Evolutionary conservation across 2,797 vertebrate species (phyloP).

Genomic region (Phalloptychus januarius): DNA sequence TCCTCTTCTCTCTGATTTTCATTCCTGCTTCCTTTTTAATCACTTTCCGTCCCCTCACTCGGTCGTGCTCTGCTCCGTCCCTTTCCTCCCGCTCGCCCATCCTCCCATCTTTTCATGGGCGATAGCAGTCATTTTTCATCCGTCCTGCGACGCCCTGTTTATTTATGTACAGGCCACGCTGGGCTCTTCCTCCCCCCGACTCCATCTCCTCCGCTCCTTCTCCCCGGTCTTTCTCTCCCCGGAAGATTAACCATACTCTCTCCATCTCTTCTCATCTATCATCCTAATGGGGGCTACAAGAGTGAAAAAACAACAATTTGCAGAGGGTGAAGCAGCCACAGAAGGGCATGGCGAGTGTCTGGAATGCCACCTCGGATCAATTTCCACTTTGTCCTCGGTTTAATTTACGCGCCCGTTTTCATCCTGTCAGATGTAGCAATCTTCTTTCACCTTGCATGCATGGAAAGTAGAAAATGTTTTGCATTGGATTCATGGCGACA

Average conservation of each 20-base stretch:
- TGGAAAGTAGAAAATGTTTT: not conserved
- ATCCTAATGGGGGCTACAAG: conserved; percentile 73
- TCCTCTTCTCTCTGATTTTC: conserved; percentile 37
- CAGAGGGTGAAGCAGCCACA: conserved; percentile 47
- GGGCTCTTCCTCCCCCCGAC: conserved; percentile 29
- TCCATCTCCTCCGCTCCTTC: conserved; percentile 23
- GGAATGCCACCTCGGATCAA: conserved; percentile 56
- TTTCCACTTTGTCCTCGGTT: conserved; percentile 24
- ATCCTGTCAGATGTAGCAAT: conserved; percentile 29
- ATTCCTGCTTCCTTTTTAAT: conserved; percentile 46
- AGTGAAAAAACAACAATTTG: conserved; percentile 64
- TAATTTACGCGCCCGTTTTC: conserved; percentile 35
- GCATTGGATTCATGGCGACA: conserved; percentile 9
- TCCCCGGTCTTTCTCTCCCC: conserved; percentile 45
- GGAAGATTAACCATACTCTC: conserved; percentile 74
- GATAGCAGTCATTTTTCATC: conserved; percentile 33
- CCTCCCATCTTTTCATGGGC: conserved; percentile 26
- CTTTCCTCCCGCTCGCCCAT: conserved; percentile 10
- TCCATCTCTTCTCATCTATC: conserved; percentile 76
- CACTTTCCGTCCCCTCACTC: conserved; percentile 38
- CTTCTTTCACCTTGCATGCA: not conserved
- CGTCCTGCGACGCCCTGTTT: conserved; percentile 54
- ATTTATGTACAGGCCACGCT: conserved; percentile 56
- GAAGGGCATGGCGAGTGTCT: conserved; percentile 60
- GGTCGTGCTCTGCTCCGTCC: not conserved